Percentiles rank a stretch among this genome's conserved stretches.
These are phyloP conservation scores for Drosophila barbarae DNA, from an alignment of 2,888 invertebrate genomes.

Conservation along the genomic window DNA sequence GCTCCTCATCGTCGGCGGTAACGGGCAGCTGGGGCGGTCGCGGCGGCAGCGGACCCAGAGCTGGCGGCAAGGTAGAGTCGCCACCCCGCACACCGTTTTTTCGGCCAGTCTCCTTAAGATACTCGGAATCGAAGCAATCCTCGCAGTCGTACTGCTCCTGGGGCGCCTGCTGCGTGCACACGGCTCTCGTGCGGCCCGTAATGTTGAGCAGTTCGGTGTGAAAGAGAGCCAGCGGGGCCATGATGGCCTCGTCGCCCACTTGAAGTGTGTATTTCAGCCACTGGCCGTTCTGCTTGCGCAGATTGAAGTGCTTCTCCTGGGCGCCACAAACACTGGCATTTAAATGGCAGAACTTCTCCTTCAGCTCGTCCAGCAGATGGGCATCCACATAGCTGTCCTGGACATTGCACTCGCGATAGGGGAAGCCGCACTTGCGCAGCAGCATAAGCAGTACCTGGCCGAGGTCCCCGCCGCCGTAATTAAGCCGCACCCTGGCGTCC, in stretches of 20 bases:
- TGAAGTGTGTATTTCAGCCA: constrained; percentile 87
- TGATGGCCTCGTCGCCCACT: constrained; percentile 93
- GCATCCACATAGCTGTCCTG: constrained; percentile 88
- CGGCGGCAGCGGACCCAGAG: constrained; percentile 71
- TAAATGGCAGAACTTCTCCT: constrained; percentile 94
- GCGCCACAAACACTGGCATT: constrained; percentile 94
- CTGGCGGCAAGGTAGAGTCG: constrained; percentile 17
- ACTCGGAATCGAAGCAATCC: constrained; percentile 96
- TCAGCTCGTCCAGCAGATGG: constrained; percentile 88
- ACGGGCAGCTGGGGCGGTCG: constrained; percentile 79
- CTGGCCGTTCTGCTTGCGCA: constrained; percentile 82
- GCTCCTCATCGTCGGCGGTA: constrained; percentile 77
- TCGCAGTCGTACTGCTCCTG: constrained; percentile 89
- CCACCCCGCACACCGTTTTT: constrained; percentile 59
- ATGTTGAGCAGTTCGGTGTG: constrained; percentile 92
- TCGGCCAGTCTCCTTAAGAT: constrained; percentile 90
- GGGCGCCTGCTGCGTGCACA: constrained; percentile 83
- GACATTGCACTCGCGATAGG: constrained; percentile 88
- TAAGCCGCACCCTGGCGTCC: constrained; percentile 89
- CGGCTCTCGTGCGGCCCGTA: constrained; percentile 85
- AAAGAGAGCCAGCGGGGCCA: constrained; percentile 93
- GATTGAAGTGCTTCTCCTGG: constrained; percentile 88
- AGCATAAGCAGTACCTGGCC: constrained; percentile 94
- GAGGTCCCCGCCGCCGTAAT: constrained; percentile 95
- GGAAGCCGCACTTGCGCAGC: constrained; percentile 93